Conservation (phyloP, 2,113 vertebrate species). For the Stigmatopora argus region DNA sequence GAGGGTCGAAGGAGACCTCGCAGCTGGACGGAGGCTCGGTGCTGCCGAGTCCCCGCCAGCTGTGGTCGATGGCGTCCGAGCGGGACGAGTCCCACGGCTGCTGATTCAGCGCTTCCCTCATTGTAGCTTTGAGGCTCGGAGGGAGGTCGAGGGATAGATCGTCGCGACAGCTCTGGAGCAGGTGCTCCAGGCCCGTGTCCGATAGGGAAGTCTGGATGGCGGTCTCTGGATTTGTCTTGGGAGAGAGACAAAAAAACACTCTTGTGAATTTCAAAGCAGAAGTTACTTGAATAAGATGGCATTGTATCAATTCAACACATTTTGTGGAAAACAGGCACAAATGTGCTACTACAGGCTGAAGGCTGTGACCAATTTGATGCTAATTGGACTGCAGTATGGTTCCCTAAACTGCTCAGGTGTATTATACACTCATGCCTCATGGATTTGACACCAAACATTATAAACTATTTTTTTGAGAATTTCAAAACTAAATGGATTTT, state of each 20-base stretch:
- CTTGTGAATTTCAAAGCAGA: too few relatives aligned
- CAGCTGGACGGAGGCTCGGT: conserved; percentile 34
- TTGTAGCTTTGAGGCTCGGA: conserved; percentile 47
- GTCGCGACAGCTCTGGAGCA: conserved; percentile 27
- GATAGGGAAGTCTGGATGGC: not conserved
- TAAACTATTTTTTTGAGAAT: too few relatives aligned
- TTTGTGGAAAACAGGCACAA: too few relatives aligned
- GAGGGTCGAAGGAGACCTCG: conserved; percentile 68
- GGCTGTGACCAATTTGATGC: too few relatives aligned
- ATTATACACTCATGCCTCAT: too few relatives aligned
- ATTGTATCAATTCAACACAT: too few relatives aligned
- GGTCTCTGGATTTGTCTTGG: not conserved
- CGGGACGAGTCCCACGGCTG: conserved; percentile 33
- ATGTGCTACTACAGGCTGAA: too few relatives aligned
- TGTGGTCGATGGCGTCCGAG: conserved; percentile 13
- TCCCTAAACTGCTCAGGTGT: too few relatives aligned
- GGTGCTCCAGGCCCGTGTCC: conserved; percentile 8
- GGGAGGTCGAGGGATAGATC: conserved; percentile 59
- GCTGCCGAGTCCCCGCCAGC: conserved; percentile 59
- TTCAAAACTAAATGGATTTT: too few relatives aligned
- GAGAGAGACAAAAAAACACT: not conserved
- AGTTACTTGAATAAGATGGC: too few relatives aligned
- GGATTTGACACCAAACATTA: too few relatives aligned
- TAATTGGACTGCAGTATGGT: too few relatives aligned
- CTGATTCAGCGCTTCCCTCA: conserved; percentile 45